A percentile compares a stretch with the other conserved stretches of the same genome.
Conservation (phyloP, 2,888 invertebrate genomes). For the Torymus auratus region DNA sequence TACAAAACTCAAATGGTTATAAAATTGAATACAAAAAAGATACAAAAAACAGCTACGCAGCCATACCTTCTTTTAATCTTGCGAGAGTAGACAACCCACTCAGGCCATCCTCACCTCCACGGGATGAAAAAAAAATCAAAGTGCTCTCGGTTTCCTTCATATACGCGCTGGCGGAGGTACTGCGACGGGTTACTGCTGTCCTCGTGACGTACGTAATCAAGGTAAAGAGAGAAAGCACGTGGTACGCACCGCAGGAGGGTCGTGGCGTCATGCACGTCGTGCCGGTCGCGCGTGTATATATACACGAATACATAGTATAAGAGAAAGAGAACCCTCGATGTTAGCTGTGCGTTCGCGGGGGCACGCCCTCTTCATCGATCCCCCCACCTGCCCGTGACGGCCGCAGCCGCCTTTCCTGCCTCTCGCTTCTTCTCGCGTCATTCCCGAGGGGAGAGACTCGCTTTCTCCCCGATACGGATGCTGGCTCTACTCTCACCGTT, state of each 20-base stretch:
- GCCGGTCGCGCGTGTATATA: neutral
- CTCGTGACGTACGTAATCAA: slow-evolving; percentile 69
- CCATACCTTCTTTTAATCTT: too few relatives aligned
- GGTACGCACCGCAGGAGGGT: slow-evolving; percentile 61
- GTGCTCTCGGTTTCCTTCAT: too few relatives aligned
- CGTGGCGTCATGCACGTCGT: slow-evolving; percentile 62
- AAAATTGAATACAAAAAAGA: too few relatives aligned
- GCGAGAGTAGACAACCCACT: too few relatives aligned
- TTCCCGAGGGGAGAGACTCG: too few relatives aligned
- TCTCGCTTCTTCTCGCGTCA: slow-evolving; percentile 17
- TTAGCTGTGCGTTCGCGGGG: slow-evolving; percentile 60
- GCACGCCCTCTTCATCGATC: slow-evolving; percentile 72
- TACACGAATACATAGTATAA: neutral
- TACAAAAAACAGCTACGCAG: too few relatives aligned
- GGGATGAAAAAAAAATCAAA: too few relatives aligned
- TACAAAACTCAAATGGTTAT: too few relatives aligned
- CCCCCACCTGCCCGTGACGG: slow-evolving; percentile 58
- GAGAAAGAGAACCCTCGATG: neutral
- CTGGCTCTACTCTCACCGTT: too few relatives aligned
- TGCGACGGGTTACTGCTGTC: slow-evolving; percentile 53
- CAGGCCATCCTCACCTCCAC: too few relatives aligned
- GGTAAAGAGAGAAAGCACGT: slow-evolving; percentile 66
- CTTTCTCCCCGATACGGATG: too few relatives aligned
- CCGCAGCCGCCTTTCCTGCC: slow-evolving; percentile 62
- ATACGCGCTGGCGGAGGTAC: too few relatives aligned